Percentiles rank a stretch among this genome's conserved stretches.
Conservation (phyloP, 2,888 invertebrate genomes). For the Andrena marginata region DNA sequence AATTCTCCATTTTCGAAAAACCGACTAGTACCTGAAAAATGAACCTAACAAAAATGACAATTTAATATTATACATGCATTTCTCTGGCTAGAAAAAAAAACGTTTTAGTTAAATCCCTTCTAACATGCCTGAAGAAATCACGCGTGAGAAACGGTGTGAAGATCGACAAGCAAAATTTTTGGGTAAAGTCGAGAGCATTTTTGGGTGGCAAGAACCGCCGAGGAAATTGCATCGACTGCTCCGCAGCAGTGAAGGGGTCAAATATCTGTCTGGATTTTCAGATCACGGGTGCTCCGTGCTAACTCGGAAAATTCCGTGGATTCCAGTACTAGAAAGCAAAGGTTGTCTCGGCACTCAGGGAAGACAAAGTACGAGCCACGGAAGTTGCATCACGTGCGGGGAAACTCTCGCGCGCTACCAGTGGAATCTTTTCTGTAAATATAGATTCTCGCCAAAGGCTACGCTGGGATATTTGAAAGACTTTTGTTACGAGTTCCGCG, state of each 20-base stretch:
- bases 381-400: constrained; percentile 61
- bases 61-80: no score
- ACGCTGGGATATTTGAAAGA: constrained; percentile 43
- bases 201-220: neutral
- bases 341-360: constrained; percentile 28
- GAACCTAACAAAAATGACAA: neutral
- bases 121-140: neutral
- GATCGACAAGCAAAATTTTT: neutral
- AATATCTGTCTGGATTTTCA: constrained; percentile 76
- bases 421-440: constrained; percentile 62
- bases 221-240: constrained; percentile 67
- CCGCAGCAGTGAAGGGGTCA: constrained; percentile 50
- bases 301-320: constrained; percentile 78
- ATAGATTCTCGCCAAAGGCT: constrained; percentile 55
- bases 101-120: neutral
- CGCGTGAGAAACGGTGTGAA: neutral
- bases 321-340: constrained; percentile 64
- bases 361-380: constrained; percentile 57
- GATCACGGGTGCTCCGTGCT: constrained; percentile 72
- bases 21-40: no score
- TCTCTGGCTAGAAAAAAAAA: neutral
- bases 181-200: neutral
- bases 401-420: constrained; percentile 27
- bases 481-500: constrained; percentile 48
- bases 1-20: no score